Evolutionary conservation across 2,113 vertebrate genomes (phyloP).

Genomic region (Carollia perspicillata): DNA sequence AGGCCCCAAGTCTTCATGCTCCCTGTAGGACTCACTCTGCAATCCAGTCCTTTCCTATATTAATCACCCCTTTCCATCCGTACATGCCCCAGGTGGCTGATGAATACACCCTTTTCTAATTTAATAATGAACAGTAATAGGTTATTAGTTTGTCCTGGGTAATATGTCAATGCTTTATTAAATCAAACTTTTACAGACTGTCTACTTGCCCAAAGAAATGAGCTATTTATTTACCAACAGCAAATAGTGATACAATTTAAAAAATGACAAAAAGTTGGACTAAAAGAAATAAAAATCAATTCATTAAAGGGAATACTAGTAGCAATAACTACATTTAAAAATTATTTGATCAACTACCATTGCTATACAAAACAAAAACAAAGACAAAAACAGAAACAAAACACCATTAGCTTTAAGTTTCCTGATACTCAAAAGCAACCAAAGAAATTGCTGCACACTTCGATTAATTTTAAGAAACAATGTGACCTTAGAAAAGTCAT

Average conservation of each 20-base stretch:
- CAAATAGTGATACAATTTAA: not conserved
- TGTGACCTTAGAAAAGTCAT: not conserved
- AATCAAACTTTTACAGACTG: not conserved
- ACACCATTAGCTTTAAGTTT: not conserved
- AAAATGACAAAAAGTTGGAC: not conserved
- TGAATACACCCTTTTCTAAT: not conserved
- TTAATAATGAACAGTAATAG: not conserved
- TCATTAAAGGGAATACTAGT: not conserved
- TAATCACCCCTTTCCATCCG: not conserved
- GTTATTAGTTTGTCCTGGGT: not conserved
- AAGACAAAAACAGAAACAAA: not conserved
- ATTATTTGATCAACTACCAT: not conserved
- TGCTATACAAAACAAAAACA: not conserved
- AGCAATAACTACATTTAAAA: not conserved
- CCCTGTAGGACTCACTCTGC: not conserved
- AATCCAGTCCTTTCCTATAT: not conserved
- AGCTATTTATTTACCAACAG: not conserved
- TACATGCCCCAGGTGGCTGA: not conserved
- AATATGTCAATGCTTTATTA: not conserved
- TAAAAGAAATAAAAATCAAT: not conserved
- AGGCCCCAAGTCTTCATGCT: not conserved
- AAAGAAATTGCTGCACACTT: not conserved
- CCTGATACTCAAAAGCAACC: not conserved
- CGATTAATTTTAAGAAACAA: slow-evolving; percentile 17
- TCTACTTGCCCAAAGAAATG: not conserved